phyloP scores from a whole-genome alignment of 2,113 vertebrate species.

The Mus spicilegus region DNA sequence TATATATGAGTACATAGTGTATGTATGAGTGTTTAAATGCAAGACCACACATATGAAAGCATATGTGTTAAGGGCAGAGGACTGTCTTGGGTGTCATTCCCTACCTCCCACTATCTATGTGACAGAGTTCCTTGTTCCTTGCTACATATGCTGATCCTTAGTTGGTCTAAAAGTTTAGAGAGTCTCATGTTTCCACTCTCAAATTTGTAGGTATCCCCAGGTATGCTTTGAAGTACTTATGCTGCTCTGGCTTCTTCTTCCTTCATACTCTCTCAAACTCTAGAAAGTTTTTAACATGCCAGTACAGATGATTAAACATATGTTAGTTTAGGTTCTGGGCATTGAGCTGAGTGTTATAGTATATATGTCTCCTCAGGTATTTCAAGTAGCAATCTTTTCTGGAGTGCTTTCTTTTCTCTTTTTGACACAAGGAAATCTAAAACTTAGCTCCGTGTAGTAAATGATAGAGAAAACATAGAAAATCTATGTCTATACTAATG shows the following conservation, averaged over 20 bases:
- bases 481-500: neutral
- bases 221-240: neutral
- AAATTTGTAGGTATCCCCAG: neutral
- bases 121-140: neutral
- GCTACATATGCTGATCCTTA: neutral
- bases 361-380: neutral
- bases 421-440: neutral
- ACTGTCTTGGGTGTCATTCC: neutral
- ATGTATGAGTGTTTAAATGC: rapidly evolving
- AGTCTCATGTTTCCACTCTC: neutral
- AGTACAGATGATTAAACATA: neutral
- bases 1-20: neutral
- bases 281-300: neutral
- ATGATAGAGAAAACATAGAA: neutral
- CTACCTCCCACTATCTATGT: neutral
- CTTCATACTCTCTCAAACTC: neutral
- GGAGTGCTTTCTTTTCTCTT: neutral
- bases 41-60: neutral
- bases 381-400: neutral
- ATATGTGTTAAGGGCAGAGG: too few species aligned
- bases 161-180: neutral
- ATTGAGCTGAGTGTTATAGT: neutral
- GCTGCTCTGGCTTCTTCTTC: neutral
- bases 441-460: neutral
- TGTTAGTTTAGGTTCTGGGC: neutral